Evolutionary conservation across 1,140 invertebrate genomes (phyloP), one percentile per base, ranked within the genome.

Genomic region (Diorhabda elongata): DNA sequence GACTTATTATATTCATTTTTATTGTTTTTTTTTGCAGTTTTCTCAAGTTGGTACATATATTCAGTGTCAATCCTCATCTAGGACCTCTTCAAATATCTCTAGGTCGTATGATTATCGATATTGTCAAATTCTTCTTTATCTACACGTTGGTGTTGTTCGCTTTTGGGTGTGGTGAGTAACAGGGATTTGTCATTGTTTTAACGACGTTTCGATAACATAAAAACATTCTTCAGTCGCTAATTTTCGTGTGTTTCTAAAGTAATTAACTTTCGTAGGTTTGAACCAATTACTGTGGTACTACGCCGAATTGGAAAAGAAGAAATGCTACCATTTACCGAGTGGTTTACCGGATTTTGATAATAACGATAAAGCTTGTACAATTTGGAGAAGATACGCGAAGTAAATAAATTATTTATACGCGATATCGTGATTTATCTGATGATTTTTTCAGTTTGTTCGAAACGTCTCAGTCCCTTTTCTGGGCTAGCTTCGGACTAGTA

Each of bases 201-300:
- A 26, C 26, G 26, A 26, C 26, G 26, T 26, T 26, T 26, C 26
- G 26, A 26, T 26, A 26, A 26, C 26, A 26, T 26, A 26, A 26
- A 26, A 26, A 1, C 26, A 26, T 26, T 26, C 26, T 26, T 26
- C 26, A 26, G 26, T 26, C 26, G 26, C 26, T 26, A 26, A 26
- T 26, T 26, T 26, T 26, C 26, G 26, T 26, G 7, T 41, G 57
- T 26, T 11, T 52, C 41, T 52, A 6, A 60, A 8, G n/a, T 3
- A 52, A 6, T n/a, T 60, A 60, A 26, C 58, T 61, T 73, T 75
- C 26, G 52, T 58, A 86, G 85, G 87, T 42, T 80, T 96, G 56
- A 96, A 96, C 79, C 94, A 96, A 79, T 80, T 97, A 26, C 83
- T 95, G 45, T 96, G 93, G 93, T 96, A 96, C 79, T 96, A 94